Evolutionary conservation across 2,888 invertebrate genomes (phyloP).

Genomic region (Epirrita christyi): DNA sequence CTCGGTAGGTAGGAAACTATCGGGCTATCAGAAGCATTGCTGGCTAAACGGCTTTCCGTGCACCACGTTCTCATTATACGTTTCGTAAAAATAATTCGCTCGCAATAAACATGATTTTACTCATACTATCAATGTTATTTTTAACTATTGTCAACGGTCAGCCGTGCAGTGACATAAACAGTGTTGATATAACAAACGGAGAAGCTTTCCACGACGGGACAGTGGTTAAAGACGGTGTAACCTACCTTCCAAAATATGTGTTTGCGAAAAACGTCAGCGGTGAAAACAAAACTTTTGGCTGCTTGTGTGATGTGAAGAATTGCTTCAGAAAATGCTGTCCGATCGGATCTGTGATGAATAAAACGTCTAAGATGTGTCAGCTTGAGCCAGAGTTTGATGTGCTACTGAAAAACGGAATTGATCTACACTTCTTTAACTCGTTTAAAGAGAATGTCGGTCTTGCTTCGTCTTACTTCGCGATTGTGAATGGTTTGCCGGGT

Average conservation of each 20-base stretch:
- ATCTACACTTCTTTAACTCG: slow-evolving; percentile 45
- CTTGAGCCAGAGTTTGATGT: slow-evolving; percentile 44
- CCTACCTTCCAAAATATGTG: slow-evolving; percentile 54
- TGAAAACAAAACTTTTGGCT: slow-evolving; percentile 56
- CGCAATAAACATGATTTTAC: slow-evolving; percentile 31
- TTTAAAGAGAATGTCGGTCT: slow-evolving; percentile 48
- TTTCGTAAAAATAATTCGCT: slow-evolving; percentile 9
- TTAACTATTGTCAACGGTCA: slow-evolving; percentile 44
- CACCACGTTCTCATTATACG: slow-evolving; percentile 7
- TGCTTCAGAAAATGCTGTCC: slow-evolving; percentile 74
- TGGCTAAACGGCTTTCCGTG: slow-evolving; percentile 4
- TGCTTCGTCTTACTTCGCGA: slow-evolving; percentile 41
- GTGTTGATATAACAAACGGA: slow-evolving; percentile 58
- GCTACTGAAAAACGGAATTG: slow-evolving; percentile 48
- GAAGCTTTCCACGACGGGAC: slow-evolving; percentile 42
- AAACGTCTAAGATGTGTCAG: slow-evolving; percentile 43
- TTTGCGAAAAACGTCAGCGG: slow-evolving; percentile 56
- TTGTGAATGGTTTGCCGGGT: slow-evolving; percentile 54
- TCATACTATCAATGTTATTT: slow-evolving; percentile 37
- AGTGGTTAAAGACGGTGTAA: slow-evolving; percentile 48
- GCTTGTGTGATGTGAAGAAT: slow-evolving; percentile 57
- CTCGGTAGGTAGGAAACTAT: background rate
- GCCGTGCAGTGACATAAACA: slow-evolving; percentile 52
- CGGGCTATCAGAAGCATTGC: slow-evolving; percentile 7
- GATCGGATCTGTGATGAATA: slow-evolving; percentile 46